Evolutionary conservation across 2,797 vertebrate genomes (phyloP).

Genomic region (Pseudomugil tenellus): DNA sequence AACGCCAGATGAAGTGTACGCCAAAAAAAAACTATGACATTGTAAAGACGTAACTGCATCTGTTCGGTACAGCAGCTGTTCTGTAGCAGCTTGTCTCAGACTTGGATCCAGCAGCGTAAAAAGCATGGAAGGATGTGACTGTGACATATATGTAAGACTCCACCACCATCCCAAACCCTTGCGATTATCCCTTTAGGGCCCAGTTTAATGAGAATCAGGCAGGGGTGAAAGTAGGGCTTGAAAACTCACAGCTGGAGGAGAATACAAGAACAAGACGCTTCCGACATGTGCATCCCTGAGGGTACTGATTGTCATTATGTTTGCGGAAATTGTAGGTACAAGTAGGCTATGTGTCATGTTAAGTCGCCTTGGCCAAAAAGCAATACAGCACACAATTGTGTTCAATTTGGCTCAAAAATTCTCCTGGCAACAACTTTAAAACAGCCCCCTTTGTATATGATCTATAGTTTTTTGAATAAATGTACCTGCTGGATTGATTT

Average conservation of each 20-base stretch:
- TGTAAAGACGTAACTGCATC: slow-evolving; percentile 28
- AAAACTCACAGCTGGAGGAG: slow-evolving; percentile 75
- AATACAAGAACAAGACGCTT: slow-evolving; percentile 77
- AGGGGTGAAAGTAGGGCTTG: slow-evolving; percentile 57
- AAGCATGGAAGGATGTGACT: slow-evolving; percentile 35
- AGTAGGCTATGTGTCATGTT: slow-evolving; percentile 9
- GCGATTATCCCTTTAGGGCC: slow-evolving; percentile 55
- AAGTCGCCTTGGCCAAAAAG: slow-evolving; percentile 19
- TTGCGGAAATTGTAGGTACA: slow-evolving; percentile 40
- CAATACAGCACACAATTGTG: slow-evolving; percentile 8
- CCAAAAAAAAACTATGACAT: slow-evolving; percentile 22
- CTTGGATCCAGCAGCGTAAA: slow-evolving; percentile 37
- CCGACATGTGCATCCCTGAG: slow-evolving; percentile 54
- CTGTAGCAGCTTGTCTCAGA: slow-evolving; percentile 39
- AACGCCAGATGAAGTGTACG: slow-evolving; percentile 25
- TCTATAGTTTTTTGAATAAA: slow-evolving; percentile 4
- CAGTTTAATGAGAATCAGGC: slow-evolving; percentile 79
- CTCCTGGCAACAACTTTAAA: background rate
- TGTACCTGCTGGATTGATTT: slow-evolving; percentile 8
- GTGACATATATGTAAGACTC: slow-evolving; percentile 35
- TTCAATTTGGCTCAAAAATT: slow-evolving; percentile 24
- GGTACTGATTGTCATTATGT: slow-evolving; percentile 32
- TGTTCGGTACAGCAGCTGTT: slow-evolving; percentile 46
- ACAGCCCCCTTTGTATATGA: no score
- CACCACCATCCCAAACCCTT: slow-evolving; percentile 11